Evolutionary conservation across 2,797 vertebrate genomes (phyloP).

Genomic region (Clamator glandarius): DNA sequence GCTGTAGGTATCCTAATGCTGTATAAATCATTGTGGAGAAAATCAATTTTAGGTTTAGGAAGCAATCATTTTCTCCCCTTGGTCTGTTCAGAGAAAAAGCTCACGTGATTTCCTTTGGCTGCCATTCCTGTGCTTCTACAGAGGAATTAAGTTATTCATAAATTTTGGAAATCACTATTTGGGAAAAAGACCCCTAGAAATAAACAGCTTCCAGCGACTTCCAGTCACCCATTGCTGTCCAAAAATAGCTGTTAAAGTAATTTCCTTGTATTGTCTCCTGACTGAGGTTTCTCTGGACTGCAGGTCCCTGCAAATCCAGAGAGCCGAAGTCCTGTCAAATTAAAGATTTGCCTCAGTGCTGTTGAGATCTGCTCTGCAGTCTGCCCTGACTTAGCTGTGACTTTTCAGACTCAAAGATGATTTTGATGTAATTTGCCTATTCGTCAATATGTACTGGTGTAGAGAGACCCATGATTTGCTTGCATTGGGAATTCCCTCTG

Average conservation of each 20-base stretch:
- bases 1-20: neutral
- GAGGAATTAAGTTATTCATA: neutral
- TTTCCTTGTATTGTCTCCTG: neutral
- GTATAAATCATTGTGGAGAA: accelerated
- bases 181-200: neutral
- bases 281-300: neutral
- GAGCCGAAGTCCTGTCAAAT: neutral
- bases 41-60: neutral
- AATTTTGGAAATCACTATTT: neutral
- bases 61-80: neutral
- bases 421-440: neutral
- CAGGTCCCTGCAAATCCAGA: neutral
- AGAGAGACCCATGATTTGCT: neutral
- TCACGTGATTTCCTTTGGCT: neutral
- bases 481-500: neutral
- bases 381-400: neutral
- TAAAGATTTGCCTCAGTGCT: neutral
- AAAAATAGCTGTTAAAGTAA: neutral
- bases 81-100: neutral
- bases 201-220: neutral
- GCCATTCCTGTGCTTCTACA: neutral
- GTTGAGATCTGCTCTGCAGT: neutral
- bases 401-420: neutral
- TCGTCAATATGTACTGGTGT: neutral
- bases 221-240: neutral